Percentiles rank a stretch among this genome's conserved stretches.
Conservation (phyloP, 2,888 invertebrate species). For the Andrena minutula region DNA sequence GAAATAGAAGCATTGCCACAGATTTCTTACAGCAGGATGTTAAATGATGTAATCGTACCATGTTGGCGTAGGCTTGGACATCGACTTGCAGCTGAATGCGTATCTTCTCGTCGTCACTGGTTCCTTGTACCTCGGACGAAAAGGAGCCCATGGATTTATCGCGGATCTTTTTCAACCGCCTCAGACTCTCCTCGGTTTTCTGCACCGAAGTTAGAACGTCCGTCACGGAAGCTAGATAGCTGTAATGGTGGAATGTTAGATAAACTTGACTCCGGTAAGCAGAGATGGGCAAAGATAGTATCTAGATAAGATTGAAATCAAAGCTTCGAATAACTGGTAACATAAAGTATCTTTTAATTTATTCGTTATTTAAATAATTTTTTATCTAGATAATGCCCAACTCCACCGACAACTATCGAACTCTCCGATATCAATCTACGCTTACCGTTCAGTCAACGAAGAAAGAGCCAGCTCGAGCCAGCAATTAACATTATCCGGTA, state of each 20-base stretch:
- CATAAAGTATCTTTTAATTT: neutral
- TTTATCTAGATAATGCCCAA: too few relatives aligned
- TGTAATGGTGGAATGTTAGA: conserved; percentile 69
- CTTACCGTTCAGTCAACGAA: conserved; percentile 86
- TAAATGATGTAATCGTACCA: conserved; percentile 82
- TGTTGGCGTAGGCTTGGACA: conserved; percentile 90
- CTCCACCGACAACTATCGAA: neutral
- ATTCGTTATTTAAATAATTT: neutral
- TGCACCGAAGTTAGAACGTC: conserved; percentile 97
- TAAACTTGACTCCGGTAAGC: neutral
- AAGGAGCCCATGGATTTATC: conserved; percentile 86
- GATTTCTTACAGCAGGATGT: neutral
- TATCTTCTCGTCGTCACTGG: conserved; percentile 97
- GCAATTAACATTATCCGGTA: conserved; percentile 81
- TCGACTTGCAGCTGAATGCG: conserved; percentile 95
- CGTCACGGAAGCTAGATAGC: conserved; percentile 91
- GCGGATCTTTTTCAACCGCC: conserved; percentile 94
- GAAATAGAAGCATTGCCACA: conserved; percentile 58
- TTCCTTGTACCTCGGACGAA: conserved; percentile 86
- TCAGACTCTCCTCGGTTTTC: conserved; percentile 97
- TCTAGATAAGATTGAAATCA: too few relatives aligned
- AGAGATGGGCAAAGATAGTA: too few relatives aligned
- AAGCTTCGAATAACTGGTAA: too few relatives aligned
- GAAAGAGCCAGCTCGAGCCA: conserved; percentile 85
- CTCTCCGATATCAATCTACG: conserved; percentile 14